Percentiles rank a stretch among this genome's conserved stretches.
Evolutionary conservation across 2,113 vertebrate genomes (phyloP).

Genomic region (Etheostoma spectabile): DNA sequence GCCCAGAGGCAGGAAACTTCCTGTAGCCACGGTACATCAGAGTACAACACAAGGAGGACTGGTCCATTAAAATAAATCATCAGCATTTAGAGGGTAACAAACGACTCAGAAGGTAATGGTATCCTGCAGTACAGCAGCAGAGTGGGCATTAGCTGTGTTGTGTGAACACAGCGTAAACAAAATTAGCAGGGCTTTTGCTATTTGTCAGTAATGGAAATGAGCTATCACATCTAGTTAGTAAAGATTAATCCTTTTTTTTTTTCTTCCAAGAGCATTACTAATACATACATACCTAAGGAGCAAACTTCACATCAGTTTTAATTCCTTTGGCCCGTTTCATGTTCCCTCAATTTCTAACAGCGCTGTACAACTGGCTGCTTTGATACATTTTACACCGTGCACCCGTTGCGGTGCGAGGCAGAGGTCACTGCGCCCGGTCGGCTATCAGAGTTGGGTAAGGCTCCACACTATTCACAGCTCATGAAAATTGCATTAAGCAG

Average conservation of each 20-base stretch:
- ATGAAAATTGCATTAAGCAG: slow-evolving; percentile 1
- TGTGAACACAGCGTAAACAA: slow-evolving; percentile 40
- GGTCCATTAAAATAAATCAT: slow-evolving; percentile 15
- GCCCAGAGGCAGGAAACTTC: background rate
- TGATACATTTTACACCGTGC: slow-evolving; percentile 9
- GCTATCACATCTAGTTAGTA: slow-evolving; percentile 52
- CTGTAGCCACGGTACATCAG: background rate
- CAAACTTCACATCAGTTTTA: slow-evolving; percentile 48
- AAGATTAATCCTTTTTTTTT: slow-evolving; percentile 11
- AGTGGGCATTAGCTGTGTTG: slow-evolving; percentile 1
- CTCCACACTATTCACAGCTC: background rate
- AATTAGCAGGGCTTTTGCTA: slow-evolving; percentile 36
- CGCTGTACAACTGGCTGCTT: slow-evolving; percentile 9
- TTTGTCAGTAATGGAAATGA: slow-evolving; percentile 57
- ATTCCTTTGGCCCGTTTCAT: slow-evolving; percentile 30
- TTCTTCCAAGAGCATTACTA: slow-evolving; percentile 35
- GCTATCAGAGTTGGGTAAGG: background rate
- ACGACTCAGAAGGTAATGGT: slow-evolving; percentile 14
- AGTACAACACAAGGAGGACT: background rate
- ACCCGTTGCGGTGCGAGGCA: slow-evolving; percentile 14
- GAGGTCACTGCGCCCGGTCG: slow-evolving; percentile 15
- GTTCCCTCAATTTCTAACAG: slow-evolving; percentile 31
- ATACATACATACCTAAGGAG: slow-evolving; percentile 42
- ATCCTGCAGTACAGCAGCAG: slow-evolving; percentile 9
- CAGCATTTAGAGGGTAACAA: slow-evolving; percentile 3